Evolutionary conservation across 2,888 invertebrate genomes (phyloP), one percentile per base, ranked within the genome.

Genomic region (Cerastis leucographa): DNA sequence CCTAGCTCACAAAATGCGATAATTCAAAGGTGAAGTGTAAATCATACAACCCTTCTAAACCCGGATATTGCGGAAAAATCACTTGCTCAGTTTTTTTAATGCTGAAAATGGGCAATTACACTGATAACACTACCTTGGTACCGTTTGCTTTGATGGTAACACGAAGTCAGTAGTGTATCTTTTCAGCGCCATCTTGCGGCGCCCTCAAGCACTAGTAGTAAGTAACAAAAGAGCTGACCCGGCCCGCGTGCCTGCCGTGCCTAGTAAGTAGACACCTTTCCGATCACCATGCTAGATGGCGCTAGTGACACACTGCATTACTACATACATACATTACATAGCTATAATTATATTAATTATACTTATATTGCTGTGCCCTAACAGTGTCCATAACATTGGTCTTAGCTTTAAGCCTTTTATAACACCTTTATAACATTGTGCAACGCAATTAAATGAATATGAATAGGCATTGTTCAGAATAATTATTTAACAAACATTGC

Each of bases 171-270:
- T 66, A 11, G 2, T 12, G 0, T 29, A 17, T 49, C 7, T 25
- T 22, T 6, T 14, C 6, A 74, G 40, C 46, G 62, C 74, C 54
- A 62, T 54, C 78, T 62, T 29, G 40, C 67, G 22, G 62, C 1
- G 0, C 0, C 9, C 1, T n/a, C 11, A 40, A 6, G 35, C 14
- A 78, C 44, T 78, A 40, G 12, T 25, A 25, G 35, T 40, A 9
- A 9, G 11, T 14, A 19, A 12, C 25, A 17, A 44, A 1, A 11
- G 17, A 44, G 11, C 42, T 49, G 19, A 6, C 7, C 11, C 44
- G 35, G 12, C 7, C 11, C 44, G 44, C 7, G 9, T 17, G 1
- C 11, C 12, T 51, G n/a, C 42, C 44, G 25, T 1, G 46, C n/a
- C n/a, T n/a, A 25, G 11, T 14, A 11, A 19, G 40, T 62, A 22